phyloP scores from a whole-genome alignment of 2,797 vertebrate genomes.

The Trachops cirrhosus region DNA sequence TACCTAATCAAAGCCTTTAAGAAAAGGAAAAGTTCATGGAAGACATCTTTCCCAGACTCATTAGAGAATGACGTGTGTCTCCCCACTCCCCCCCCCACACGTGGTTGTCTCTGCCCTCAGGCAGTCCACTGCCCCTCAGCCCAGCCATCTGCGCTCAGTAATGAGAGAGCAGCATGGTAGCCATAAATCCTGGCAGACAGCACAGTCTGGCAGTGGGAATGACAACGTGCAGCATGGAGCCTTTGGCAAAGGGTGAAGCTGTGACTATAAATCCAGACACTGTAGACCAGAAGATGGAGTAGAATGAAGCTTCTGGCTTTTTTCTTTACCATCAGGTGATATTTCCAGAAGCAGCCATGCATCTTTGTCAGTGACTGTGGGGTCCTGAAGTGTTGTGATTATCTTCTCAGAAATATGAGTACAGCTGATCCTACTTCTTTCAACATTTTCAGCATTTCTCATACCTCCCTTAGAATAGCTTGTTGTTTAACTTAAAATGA shows the following conservation, averaged over 20 bases:
- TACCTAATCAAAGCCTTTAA: background rate
- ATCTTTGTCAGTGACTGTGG: slow-evolving; percentile 53
- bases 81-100: slow-evolving; percentile 56
- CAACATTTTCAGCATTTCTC: background rate
- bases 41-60: slow-evolving; percentile 15
- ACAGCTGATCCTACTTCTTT: background rate
- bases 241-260: slow-evolving; percentile 79
- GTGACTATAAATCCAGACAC: slow-evolving; percentile 80
- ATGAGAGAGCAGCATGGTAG: slow-evolving; percentile 77
- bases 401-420: slow-evolving; percentile 1
- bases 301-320: slow-evolving; percentile 45
- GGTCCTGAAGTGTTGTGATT: background rate
- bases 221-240: slow-evolving; percentile 79
- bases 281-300: slow-evolving; percentile 75
- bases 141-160: slow-evolving; percentile 83
- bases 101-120: slow-evolving; percentile 79
- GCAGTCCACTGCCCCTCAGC: slow-evolving; percentile 84
- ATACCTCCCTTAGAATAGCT: background rate
- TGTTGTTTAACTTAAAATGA: background rate
- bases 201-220: slow-evolving; percentile 80
- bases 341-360: slow-evolving; percentile 28
- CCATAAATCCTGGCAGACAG: slow-evolving; percentile 80
- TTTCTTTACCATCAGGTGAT: slow-evolving; percentile 51
- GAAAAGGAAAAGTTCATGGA: background rate
- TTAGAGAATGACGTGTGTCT: slow-evolving; percentile 44